Evolutionary conservation across 2,888 invertebrate species (phyloP), one percentile per base, ranked within the genome.

Genomic region (Nemoura dubitans): DNA sequence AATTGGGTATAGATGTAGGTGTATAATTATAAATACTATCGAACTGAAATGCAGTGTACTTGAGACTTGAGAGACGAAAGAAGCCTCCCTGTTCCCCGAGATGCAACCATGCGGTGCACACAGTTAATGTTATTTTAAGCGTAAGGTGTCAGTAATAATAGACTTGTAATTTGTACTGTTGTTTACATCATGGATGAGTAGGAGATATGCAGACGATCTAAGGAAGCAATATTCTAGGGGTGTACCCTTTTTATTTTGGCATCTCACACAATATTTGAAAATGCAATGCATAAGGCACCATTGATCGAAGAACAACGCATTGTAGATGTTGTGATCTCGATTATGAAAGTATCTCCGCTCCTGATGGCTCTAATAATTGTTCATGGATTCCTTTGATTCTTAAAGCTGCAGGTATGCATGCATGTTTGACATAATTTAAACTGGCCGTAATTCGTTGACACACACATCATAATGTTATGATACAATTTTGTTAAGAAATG

Each of bases 131-230:
- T 59, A 59, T 59, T 59, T 59, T 59, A 59, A 59, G 59, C 59
- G 10, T 59, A 59, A 59, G 14, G 59, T 59, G 59, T 59, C 59
- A 7, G 59, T 21, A 59, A 59, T 59, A 59, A 59, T 59, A 59
- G 59, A 59, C 59, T 59, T 59, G 59, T 59, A 59, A 59, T 59
- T 59, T 59, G 59, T 59, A 59, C 14, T 59, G 59, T 59, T 59
- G 59, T 59, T 59, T 59, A 59, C 59, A 21, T 21, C 59, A 21
- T 21, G 59, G 36, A 36, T 6, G 59, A 59, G 59, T 59, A 59
- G 21, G 21, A 59, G 59, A 59, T 59, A 21, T 59, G 59, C 59
- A 59, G 59, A 59, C 59, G 59, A 59, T 59, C 6, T 16, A 2
- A 36, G 14, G 21, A 10, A 21, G 59, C 59, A 59, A 21, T 59